Evolutionary conservation across 2,888 invertebrate species (phyloP), one percentile per base, ranked within the genome.

Genomic region (Lasioglossum villosulum): DNA sequence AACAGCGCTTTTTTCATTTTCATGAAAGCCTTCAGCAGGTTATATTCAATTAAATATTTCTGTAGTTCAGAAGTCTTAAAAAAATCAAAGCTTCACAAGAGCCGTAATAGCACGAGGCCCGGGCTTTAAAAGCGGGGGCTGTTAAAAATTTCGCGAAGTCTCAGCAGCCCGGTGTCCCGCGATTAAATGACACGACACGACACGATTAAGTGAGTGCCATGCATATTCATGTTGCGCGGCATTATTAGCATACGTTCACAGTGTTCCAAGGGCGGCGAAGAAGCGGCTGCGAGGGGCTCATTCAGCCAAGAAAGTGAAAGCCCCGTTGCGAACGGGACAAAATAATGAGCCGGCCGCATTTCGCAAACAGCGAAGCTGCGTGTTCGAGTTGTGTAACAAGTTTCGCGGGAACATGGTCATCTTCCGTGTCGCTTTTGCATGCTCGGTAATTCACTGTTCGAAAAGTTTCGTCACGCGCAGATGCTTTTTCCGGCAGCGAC

Each of bases 251-350:
- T 83, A 83, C 56, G 59, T 68, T 68, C 68, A 68, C 37, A 68
- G 59, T 63, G 75, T 75, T 68, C 37, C 34, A 63, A 83, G 75
- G 39, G 59, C 39, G 75, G 70, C 14, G 45, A 37, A 56, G 48
- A 83, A 75, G 70, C 81, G 71, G 81, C 56, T 30, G 48, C 34
- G 81, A 80, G 80, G 16, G 45, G 68, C 39, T 74, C 81, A 27
- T 80, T 68, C 68, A 63, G n/a, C 27, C 23, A 34, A 59, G 75
- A 81, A 81, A 81, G 82, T 81, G 82, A 82, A 81, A 83, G 48
- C 39, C 66, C 37, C 37, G n/a, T 30, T 45, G 30, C 45, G 48
- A 63, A 39, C 2, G 42, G 30, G 27, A 63, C 48, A 12, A 70
- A 39, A 73, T 59, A 81, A 75, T 27, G 42, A 70, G 70, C 70